phyloP scores from a whole-genome alignment of 2,888 invertebrate species.

The Caenorhabditis plicata region DNA sequence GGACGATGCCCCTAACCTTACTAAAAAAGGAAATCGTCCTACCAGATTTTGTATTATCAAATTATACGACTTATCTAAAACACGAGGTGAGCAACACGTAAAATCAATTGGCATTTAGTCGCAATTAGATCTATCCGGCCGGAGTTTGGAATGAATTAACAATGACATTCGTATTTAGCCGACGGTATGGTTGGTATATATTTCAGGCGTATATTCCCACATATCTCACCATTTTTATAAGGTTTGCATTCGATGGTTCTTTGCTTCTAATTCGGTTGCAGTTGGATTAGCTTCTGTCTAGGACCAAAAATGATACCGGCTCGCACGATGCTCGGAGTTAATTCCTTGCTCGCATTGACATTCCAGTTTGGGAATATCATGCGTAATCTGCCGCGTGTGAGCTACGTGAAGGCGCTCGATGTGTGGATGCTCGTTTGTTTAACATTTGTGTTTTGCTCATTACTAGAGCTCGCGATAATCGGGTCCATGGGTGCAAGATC shows the following conservation, averaged over 20 bases:
- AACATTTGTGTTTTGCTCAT: constrained; percentile 59
- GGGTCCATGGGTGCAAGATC: constrained; percentile 52
- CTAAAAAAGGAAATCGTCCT: constrained; percentile 61
- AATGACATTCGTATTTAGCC: constrained; percentile 60
- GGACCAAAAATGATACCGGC: constrained; percentile 62
- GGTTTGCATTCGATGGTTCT: too few species aligned
- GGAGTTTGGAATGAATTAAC: constrained; percentile 64
- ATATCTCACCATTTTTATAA: constrained; percentile 65
- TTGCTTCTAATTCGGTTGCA: constrained; percentile 29
- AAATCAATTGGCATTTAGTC: too few species aligned
- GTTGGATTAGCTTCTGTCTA: constrained; percentile 58
- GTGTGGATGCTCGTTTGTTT: constrained; percentile 62
- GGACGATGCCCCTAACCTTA: constrained; percentile 51
- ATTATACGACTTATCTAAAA: constrained; percentile 53
- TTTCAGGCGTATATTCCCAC: constrained; percentile 65
- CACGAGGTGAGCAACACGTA: too few species aligned
- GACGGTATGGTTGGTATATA: constrained; percentile 65
- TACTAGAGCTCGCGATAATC: constrained; percentile 60
- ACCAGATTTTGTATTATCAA: constrained; percentile 61
- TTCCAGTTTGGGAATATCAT: constrained; percentile 64
- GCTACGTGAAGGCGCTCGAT: constrained; percentile 53
- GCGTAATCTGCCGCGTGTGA: constrained; percentile 60
- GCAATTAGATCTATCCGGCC: constrained; percentile 59
- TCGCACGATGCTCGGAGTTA: constrained; percentile 62
- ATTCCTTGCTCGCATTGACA: constrained; percentile 54